Evolutionary conservation across 2,797 vertebrate genomes (phyloP).

Genomic region (Myripristis murdjan): DNA sequence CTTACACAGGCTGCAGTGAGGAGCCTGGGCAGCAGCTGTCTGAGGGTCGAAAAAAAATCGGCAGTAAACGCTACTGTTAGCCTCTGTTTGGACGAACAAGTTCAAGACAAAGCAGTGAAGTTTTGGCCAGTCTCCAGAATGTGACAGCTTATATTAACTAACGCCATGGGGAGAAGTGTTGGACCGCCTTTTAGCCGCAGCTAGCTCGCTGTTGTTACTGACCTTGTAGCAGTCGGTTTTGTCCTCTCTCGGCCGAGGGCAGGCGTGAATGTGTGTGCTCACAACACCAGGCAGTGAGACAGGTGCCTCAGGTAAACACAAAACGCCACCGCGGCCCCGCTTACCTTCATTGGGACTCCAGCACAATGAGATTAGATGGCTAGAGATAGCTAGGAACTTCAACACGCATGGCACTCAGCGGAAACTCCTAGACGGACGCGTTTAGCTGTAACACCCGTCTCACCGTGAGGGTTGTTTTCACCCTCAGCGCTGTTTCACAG

Average conservation of each 20-base stretch:
- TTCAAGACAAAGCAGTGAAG: too few relatives aligned
- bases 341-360: conserved; percentile 71
- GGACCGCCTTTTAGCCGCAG: conserved; percentile 48
- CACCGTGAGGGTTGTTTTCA: not conserved
- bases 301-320: conserved; percentile 69
- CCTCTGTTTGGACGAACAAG: too few relatives aligned
- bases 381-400: conserved; percentile 61
- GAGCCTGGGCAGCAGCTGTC: not conserved
- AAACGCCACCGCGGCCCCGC: conserved; percentile 41
- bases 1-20: too few relatives aligned
- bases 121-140: too few relatives aligned
- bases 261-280: conserved; percentile 52
- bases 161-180: not conserved
- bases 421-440: conserved; percentile 49
- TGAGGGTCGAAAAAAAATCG: too few relatives aligned
- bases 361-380: conserved; percentile 44
- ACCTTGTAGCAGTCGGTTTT: conserved; percentile 79
- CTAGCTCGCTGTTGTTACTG: conserved; percentile 57
- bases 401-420: conserved; percentile 35
- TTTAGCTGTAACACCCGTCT: conserved; percentile 45
- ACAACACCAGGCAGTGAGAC: conserved; percentile 40
- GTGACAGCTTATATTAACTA: conserved; percentile 9
- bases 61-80: too few relatives aligned
- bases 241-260: conserved; percentile 68
- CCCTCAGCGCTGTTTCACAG: too few relatives aligned